These are phyloP conservation scores for Acutogordius australiensis DNA, from an alignment of 2,888 invertebrate species.

Conservation along the genomic window DNA sequence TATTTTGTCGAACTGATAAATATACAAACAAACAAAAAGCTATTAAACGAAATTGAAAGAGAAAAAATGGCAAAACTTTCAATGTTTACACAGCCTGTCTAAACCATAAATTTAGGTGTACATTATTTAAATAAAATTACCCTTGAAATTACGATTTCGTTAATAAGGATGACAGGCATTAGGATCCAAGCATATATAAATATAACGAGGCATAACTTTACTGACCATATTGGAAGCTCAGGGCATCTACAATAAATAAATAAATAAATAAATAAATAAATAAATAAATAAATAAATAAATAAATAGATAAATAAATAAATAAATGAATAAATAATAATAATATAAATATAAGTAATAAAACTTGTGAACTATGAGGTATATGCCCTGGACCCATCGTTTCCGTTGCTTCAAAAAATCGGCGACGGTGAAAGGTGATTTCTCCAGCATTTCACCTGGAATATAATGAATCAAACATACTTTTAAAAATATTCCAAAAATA, in stretches of 20 bases:
- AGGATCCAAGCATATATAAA: conserved; percentile 87
- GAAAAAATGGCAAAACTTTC: too few relatives aligned
- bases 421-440: conserved; percentile 70
- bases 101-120: too few relatives aligned
- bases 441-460: conserved; percentile 97
- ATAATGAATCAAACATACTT: conserved; percentile 15
- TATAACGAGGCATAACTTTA: conserved; percentile 46
- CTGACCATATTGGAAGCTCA: not conserved
- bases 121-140: too few relatives aligned
- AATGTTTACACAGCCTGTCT: too few relatives aligned
- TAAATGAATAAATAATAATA: too few relatives aligned
- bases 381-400: conserved; percentile 55
- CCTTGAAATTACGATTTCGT: conserved; percentile 52
- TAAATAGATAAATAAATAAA: too few relatives aligned
- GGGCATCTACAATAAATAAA: conserved; percentile 12
- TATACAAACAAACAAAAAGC: too few relatives aligned
- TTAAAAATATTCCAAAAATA: not conserved
- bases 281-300: not conserved
- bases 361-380: conserved; percentile 25
- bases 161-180: conserved; percentile 61
- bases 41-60: too few relatives aligned
- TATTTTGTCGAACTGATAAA: too few relatives aligned
- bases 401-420: conserved; percentile 76
- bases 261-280: not conserved
- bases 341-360: not conserved